These are phyloP conservation scores for Astreopora myriophthalma DNA, from an alignment of 64 coral and sea anemone species.

Conservation along the genomic window DNA sequence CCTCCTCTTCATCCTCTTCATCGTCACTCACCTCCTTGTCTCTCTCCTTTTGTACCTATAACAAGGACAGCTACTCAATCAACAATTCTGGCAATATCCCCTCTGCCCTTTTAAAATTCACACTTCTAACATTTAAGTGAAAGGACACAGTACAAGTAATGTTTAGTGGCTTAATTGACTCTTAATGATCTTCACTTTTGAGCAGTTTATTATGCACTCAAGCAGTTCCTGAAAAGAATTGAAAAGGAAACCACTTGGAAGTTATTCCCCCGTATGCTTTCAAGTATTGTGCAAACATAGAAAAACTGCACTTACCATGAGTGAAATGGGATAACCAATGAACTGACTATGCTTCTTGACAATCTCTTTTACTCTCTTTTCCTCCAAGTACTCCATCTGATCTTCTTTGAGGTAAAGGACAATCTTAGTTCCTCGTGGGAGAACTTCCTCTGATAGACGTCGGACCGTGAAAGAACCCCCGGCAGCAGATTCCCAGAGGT, in stretches of 20 bases:
- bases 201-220: too few relatives aligned
- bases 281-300: background rate
- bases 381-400: conserved; percentile 89
- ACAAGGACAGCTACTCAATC: background rate
- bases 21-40: conserved; percentile 91
- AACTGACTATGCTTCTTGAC: conserved; percentile 99
- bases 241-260: too few relatives aligned
- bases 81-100: background rate
- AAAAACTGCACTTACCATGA: conserved; percentile 55
- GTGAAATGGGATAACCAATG: conserved; percentile 96
- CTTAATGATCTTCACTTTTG: too few relatives aligned
- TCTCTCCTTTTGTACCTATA: conserved; percentile 92
- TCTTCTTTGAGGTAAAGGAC: conserved; percentile 94
- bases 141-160: too few relatives aligned
- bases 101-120: too few relatives aligned
- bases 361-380: conserved; percentile 91
- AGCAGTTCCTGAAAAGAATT: too few relatives aligned
- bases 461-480: conserved; percentile 95
- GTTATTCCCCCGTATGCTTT: background rate
- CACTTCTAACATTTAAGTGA: too few relatives aligned
- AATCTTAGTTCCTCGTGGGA: conserved; percentile 91
- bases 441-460: conserved; percentile 64
- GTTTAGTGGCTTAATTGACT: too few relatives aligned
- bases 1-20: conserved; percentile 84
- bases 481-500: conserved; percentile 94